phyloP scores from a whole-genome alignment of 2,113 vertebrate species.

The Phalacrocorax pelagicus region DNA sequence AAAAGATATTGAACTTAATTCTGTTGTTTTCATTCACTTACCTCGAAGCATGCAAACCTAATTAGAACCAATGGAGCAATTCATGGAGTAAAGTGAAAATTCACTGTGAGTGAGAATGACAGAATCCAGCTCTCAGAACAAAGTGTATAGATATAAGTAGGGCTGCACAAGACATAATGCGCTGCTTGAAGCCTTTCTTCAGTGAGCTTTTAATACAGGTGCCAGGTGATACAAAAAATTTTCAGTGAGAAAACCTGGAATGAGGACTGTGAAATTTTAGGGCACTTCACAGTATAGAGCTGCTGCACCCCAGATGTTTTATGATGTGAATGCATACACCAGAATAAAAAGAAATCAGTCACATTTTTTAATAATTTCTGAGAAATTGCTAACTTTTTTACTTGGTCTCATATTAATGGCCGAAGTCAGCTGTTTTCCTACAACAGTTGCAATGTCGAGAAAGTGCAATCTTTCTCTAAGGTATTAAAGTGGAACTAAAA shows the following conservation, averaged over 20 bases:
- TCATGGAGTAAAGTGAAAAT: neutral
- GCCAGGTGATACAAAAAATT: neutral
- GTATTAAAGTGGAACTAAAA: neutral
- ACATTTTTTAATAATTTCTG: neutral
- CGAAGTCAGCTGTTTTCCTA: neutral
- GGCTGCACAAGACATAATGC: neutral
- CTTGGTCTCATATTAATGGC: neutral
- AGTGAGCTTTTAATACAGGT: neutral
- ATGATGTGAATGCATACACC: neutral
- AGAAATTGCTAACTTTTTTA: neutral
- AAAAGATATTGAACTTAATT: neutral
- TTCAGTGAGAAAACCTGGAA: neutral
- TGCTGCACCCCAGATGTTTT: neutral
- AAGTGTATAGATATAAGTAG: neutral
- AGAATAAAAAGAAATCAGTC: neutral
- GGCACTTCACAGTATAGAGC: neutral
- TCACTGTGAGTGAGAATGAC: neutral
- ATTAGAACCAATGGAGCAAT: neutral
- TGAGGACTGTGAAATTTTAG: neutral
- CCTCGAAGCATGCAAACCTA: neutral
- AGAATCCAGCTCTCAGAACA: neutral
- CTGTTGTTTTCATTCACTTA: neutral
- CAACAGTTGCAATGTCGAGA: neutral
- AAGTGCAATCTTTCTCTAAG: neutral
- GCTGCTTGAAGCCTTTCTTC: neutral